phyloP scores from a whole-genome alignment of 2,113 vertebrate species.

The Nesogale talazaci region DNA sequence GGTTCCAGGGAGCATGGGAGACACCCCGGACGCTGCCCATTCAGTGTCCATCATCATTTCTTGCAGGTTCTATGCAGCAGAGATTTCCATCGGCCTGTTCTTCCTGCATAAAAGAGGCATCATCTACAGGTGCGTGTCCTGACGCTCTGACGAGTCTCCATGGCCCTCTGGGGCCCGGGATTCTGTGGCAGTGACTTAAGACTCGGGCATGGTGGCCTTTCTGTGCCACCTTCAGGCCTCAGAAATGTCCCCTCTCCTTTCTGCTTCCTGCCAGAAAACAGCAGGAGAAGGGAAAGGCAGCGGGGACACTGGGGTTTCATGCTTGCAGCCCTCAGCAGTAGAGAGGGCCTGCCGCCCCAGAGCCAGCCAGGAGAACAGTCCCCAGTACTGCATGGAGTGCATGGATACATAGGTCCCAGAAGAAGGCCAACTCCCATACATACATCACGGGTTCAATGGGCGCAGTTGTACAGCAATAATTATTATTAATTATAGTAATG shows the following conservation, averaged over 20 bases:
- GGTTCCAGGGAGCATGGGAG: neutral
- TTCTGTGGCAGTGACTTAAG: neutral
- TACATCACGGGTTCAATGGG: too few species aligned
- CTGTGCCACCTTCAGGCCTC: neutral
- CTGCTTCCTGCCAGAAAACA: neutral
- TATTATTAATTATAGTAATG: too few species aligned
- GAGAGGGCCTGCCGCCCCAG: neutral
- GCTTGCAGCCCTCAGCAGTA: neutral
- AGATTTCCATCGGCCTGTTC: constrained; percentile 90
- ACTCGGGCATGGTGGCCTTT: neutral
- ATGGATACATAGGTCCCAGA: neutral
- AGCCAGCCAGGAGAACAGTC: neutral
- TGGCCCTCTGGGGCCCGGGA: too few species aligned
- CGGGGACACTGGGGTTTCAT: neutral
- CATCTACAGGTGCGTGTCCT: constrained; percentile 92
- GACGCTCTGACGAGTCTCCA: neutral
- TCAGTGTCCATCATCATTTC: neutral
- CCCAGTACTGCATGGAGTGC: neutral
- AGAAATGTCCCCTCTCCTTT: neutral
- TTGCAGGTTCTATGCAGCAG: constrained; percentile 90
- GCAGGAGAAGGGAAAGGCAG: neutral
- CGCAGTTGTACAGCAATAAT: too few species aligned
- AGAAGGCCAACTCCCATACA: too few species aligned
- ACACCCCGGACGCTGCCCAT: neutral
- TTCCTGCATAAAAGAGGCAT: constrained; percentile 92